These are phyloP conservation scores for Philaenus spumarius DNA, from an alignment of 1,140 invertebrate species.

Conservation along the genomic window DNA sequence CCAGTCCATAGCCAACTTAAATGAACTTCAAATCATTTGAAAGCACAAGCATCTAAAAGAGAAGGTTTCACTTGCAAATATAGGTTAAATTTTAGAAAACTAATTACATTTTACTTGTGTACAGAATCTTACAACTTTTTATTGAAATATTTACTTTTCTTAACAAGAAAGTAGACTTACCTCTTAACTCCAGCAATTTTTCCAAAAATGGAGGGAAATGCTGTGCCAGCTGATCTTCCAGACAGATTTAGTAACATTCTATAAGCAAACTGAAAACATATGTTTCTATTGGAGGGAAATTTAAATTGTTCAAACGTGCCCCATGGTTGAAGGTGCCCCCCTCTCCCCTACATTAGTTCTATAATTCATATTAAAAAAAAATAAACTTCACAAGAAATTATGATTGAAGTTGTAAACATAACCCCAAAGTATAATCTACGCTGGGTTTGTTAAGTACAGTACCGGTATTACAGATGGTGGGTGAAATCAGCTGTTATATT, in stretches of 20 bases:
- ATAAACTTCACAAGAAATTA: no score
- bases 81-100: background rate
- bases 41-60: background rate
- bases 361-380: no score
- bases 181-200: background rate
- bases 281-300: conserved; percentile 9
- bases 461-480: no score
- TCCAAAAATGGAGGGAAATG: conserved; percentile 2
- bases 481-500: no score
- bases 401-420: no score
- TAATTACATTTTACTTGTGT: background rate
- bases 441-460: no score
- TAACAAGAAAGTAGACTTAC: background rate
- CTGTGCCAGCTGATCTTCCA: conserved; percentile 1
- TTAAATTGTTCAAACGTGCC: conserved; percentile 4
- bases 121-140: background rate
- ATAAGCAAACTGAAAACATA: no score
- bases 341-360: no score
- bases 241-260: background rate
- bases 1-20: background rate
- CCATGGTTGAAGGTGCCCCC: no score
- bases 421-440: no score
- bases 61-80: background rate
- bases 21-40: background rate
- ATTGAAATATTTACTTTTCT: background rate